These are phyloP conservation scores for Arctia plantaginis DNA, from an alignment of 2,888 invertebrate species.

Conservation along the genomic window DNA sequence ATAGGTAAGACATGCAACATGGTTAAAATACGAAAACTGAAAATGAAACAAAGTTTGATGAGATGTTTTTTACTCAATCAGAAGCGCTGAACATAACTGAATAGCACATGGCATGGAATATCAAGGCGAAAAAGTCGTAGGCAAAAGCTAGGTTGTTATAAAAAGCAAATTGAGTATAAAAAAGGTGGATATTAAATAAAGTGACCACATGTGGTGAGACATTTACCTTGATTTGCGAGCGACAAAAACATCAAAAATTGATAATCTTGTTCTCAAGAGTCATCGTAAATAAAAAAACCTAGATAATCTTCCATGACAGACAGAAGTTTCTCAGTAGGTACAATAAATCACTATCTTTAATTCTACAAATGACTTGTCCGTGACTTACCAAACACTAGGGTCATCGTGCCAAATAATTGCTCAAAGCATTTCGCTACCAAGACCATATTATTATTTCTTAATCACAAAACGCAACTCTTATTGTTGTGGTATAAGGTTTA, in stretches of 20 bases:
- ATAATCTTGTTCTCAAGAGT: background rate
- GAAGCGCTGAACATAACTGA: too few relatives aligned
- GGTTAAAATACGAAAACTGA: too few relatives aligned
- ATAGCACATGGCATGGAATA: background rate
- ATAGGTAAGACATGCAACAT: too few relatives aligned
- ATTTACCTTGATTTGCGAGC: background rate
- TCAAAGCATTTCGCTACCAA: constrained; percentile 55
- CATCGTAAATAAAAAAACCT: constrained; percentile 1
- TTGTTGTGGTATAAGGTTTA: constrained; percentile 18
- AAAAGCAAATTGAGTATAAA: background rate
- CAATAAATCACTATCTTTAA: constrained; percentile 26
- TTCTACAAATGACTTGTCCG: constrained; percentile 37
- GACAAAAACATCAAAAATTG: background rate
- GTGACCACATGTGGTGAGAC: background rate
- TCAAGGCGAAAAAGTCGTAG: background rate
- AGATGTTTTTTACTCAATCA: too few relatives aligned
- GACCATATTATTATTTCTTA: constrained; percentile 20
- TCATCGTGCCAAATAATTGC: constrained; percentile 65
- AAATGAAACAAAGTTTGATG: too few relatives aligned
- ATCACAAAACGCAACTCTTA: constrained; percentile 20
- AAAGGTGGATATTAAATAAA: background rate
- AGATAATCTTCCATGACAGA: constrained; percentile 6
- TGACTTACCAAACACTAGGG: constrained; percentile 58
- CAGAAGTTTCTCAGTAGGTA: constrained; percentile 13
- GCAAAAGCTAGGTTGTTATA: background rate